Base-by-base conservation (phyloP, 2,113 vertebrate genomes). In the Phalacrocorax carbo region DNA sequence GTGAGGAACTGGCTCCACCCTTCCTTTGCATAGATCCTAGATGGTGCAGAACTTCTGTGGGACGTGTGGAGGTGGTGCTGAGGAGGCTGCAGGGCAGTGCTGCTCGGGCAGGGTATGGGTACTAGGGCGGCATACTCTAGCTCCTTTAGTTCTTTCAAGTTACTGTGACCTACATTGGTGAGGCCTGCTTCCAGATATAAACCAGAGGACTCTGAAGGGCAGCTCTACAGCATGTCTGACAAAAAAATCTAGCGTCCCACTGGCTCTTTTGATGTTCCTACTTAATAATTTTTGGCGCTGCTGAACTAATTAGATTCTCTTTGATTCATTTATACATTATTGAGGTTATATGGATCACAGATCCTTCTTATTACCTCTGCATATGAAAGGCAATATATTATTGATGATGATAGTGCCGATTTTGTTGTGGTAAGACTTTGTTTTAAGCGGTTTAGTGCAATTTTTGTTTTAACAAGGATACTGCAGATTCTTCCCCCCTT, bases 251-350 rank as follows among this genome's bases (percentile, higher is more conserved):
- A 46, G 66, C 0, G 5, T 86, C 84, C 87, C 52, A 9, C 51
- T 64, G 84, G 29, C 42, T 95, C 89, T 90, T 97, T 90, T 93
- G 87, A 94, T 95, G 82, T 94, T 85, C 68, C 71, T 60, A 8
- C 60, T 91, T 91, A 93, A 64, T 94, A 64, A 87, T 88, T 96
- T 94, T 91, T 88, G 91, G 78, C 3, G 30, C 87, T 69, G 66
- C 66, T 93, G 82, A 80, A 68, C 81, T 96, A 94, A 96, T 94
- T 95, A 91, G 84, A 44, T 91, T 60, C 14, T 55, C 87, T 95
- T 86, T 93, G 91, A 78, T 95, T 96, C 62, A 64, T 91, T 97
- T 95, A 36, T 91, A 32, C n/a, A 2, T 90, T 86, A 73, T 57
- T 73, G 71, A 93, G 89, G 75, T 83, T 70, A 42, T 68, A 49